A percentile compares a stretch with the other conserved stretches of the same genome.
Evolutionary conservation across 1,140 invertebrate species (phyloP).

Genomic region (Whitmania pigra): DNA sequence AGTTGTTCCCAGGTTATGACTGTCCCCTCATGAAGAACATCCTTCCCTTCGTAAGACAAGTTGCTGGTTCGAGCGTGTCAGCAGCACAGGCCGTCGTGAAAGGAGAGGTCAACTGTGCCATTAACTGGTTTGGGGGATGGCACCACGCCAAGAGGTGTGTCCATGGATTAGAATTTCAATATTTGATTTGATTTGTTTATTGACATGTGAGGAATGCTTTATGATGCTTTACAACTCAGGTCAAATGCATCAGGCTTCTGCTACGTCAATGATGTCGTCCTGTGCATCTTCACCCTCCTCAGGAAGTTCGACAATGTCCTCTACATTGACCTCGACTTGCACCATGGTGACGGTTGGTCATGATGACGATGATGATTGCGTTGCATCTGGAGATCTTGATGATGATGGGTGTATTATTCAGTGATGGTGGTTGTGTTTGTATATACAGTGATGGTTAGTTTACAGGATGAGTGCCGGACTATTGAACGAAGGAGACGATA

Average conservation of each 20-base stretch:
- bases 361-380: neutral
- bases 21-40: slow-evolving; percentile 56
- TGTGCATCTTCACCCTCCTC: slow-evolving; percentile 58
- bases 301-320: slow-evolving; percentile 55
- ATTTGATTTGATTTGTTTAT: neutral
- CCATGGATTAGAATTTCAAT: neutral
- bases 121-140: slow-evolving; percentile 77
- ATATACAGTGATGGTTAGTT: too few relatives aligned
- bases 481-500: too few relatives aligned
- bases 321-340: slow-evolving; percentile 70
- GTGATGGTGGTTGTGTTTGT: too few relatives aligned
- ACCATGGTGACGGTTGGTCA: slow-evolving; percentile 58
- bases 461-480: too few relatives aligned
- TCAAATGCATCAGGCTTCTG: slow-evolving; percentile 68
- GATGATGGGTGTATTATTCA: too few relatives aligned
- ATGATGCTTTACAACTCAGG: slow-evolving; percentile 44
- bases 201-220: too few relatives aligned
- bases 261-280: slow-evolving; percentile 71
- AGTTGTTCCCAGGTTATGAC: slow-evolving; percentile 49
- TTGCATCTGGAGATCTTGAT: too few relatives aligned
- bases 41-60: slow-evolving; percentile 48
- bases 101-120: slow-evolving; percentile 47
- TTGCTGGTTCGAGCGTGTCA: slow-evolving; percentile 57
- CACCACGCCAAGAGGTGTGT: slow-evolving; percentile 65
- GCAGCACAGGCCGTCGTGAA: slow-evolving; percentile 53